These are phyloP conservation scores for Allophyes oxyacanthae DNA, from an alignment of 2,888 invertebrate species.

Conservation along the genomic window DNA sequence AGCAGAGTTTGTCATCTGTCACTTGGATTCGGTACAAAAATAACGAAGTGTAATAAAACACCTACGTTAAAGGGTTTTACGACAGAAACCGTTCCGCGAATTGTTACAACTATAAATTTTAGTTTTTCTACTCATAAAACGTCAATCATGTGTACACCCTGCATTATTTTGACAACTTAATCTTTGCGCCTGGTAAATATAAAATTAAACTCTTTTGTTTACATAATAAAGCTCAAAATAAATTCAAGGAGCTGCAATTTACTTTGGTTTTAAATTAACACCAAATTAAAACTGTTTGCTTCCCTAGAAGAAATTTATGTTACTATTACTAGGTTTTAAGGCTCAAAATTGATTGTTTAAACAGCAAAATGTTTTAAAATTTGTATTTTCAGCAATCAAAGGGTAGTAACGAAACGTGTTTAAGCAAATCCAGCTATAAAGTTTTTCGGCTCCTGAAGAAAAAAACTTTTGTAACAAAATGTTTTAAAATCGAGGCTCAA, in stretches of 20 bases:
- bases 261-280: background rate
- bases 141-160: slow-evolving; percentile 76
- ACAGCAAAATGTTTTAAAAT: background rate
- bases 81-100: slow-evolving; percentile 83
- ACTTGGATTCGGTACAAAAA: slow-evolving; percentile 56
- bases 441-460: slow-evolving; percentile 64
- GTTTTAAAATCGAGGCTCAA: slow-evolving; percentile 68
- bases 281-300: slow-evolving; percentile 3
- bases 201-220: slow-evolving; percentile 23
- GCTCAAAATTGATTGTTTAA: slow-evolving; percentile 40
- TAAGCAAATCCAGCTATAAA: slow-evolving; percentile 73
- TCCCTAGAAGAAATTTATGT: background rate
- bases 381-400: slow-evolving; percentile 55
- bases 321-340: slow-evolving; percentile 43
- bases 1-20: slow-evolving; percentile 62
- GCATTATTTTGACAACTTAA: slow-evolving; percentile 50
- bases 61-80: slow-evolving; percentile 69
- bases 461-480: slow-evolving; percentile 69
- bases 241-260: background rate
- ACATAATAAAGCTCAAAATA: slow-evolving; percentile 14
- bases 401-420: slow-evolving; percentile 73
- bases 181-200: background rate
- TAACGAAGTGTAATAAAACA: slow-evolving; percentile 67
- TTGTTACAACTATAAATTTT: slow-evolving; percentile 79
- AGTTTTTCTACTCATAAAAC: slow-evolving; percentile 74